Conservation (phyloP, 2,113 vertebrate genomes). For the Chaetorhynchus papuensis region DNA sequence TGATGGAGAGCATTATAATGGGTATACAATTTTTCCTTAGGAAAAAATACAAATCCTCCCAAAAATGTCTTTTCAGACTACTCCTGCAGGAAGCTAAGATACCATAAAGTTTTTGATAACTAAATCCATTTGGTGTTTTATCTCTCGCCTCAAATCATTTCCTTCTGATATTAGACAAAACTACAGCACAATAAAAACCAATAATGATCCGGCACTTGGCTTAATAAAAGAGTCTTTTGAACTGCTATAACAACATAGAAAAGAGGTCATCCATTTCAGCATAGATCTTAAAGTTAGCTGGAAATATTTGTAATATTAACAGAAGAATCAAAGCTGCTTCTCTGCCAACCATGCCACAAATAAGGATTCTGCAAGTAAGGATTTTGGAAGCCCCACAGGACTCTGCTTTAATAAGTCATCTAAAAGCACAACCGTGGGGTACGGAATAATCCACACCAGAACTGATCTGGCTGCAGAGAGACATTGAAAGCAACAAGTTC, state of each 20-base stretch:
- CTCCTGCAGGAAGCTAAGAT: not conserved
- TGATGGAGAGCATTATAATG: not conserved
- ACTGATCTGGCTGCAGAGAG: not conserved
- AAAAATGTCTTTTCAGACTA: not conserved
- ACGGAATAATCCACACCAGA: not conserved
- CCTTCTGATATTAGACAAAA: conserved; percentile 31
- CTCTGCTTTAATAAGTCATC: conserved; percentile 8
- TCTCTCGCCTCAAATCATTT: conserved; percentile 16
- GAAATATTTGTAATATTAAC: conserved; percentile 43
- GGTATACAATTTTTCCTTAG: not conserved
- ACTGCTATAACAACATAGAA: not conserved
- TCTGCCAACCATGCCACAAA: not conserved
- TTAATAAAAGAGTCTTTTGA: conserved; percentile 49
- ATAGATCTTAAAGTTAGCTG: conserved; percentile 50
- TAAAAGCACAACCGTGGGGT: conserved; percentile 14
- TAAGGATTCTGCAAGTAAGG: not conserved
- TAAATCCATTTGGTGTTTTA: conserved; percentile 52
- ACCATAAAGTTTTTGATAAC: conserved; percentile 42
- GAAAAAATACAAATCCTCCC: not conserved
- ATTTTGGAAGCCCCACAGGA: conserved; percentile 1
- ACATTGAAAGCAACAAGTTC: conserved; percentile 10
- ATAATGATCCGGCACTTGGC: not conserved
- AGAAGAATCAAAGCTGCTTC: conserved; percentile 20
- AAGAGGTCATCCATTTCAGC: not conserved
- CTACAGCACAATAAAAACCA: conserved; percentile 53